phyloP scores from a whole-genome alignment of 2,797 vertebrate species.

The Percopsis omiscomaycus region DNA sequence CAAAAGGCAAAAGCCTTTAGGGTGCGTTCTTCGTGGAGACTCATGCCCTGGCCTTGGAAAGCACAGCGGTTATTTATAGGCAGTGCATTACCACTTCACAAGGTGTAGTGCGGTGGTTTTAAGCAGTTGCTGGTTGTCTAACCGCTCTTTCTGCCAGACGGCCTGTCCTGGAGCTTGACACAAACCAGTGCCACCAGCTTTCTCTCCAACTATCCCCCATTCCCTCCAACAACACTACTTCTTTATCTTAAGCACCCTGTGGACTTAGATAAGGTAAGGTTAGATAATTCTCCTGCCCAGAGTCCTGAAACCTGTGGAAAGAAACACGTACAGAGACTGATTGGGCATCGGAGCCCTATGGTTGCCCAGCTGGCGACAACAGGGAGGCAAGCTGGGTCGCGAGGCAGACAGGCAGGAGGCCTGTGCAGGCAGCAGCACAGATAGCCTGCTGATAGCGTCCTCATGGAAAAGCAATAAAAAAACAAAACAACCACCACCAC shows the following conservation, averaged over 20 bases:
- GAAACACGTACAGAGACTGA: slow-evolving; percentile 13
- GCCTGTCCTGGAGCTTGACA: slow-evolving; percentile 23
- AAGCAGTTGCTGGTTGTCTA: slow-evolving; percentile 37
- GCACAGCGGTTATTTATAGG: slow-evolving; percentile 44
- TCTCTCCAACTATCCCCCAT: neutral
- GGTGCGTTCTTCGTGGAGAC: slow-evolving; percentile 6
- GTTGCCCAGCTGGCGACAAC: slow-evolving; percentile 46
- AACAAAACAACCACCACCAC: slow-evolving; percentile 25
- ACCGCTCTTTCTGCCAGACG: slow-evolving; percentile 22
- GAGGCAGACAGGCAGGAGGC: slow-evolving; percentile 60
- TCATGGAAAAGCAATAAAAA: slow-evolving; percentile 26
- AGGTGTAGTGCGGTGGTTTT: slow-evolving; percentile 34
- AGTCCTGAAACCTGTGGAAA: slow-evolving; percentile 21
- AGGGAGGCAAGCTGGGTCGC: slow-evolving; percentile 36
- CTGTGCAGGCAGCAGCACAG: slow-evolving; percentile 44
- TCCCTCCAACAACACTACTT: slow-evolving; percentile 16
- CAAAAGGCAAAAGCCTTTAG: slow-evolving; percentile 28
- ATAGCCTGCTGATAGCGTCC: slow-evolving; percentile 55
- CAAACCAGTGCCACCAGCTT: slow-evolving; percentile 23
- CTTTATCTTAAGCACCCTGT: slow-evolving; percentile 57
- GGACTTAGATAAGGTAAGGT: slow-evolving; percentile 55
- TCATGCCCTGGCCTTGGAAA: slow-evolving; percentile 25
- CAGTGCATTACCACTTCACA: slow-evolving; percentile 49
- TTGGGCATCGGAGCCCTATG: slow-evolving; percentile 37
- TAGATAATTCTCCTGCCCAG: neutral